A percentile compares a stretch with the other conserved stretches of the same genome.
Evolutionary conservation across 2,113 vertebrate species (phyloP).

Genomic region (Heterocephalus glaber): DNA sequence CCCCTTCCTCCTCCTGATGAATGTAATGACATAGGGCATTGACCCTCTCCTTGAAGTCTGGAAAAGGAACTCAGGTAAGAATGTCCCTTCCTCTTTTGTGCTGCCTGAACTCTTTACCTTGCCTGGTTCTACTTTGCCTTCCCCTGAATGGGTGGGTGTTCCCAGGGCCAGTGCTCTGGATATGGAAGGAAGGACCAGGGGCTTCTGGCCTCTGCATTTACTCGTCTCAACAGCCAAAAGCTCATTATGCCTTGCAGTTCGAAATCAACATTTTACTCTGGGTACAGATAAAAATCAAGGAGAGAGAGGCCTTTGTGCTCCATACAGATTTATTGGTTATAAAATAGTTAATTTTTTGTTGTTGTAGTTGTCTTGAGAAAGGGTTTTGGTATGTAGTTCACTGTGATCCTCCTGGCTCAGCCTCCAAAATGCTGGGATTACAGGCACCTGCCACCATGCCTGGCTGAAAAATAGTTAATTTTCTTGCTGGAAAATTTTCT

Average conservation of each 20-base stretch:
- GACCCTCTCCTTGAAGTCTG: not conserved
- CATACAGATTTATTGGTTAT: conserved; percentile 9
- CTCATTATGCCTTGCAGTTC: not conserved
- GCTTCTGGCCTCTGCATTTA: not conserved
- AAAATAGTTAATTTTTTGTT: not conserved
- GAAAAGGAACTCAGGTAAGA: not conserved
- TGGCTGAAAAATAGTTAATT: not conserved
- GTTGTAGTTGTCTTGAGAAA: not conserved
- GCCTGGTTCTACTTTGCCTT: not conserved
- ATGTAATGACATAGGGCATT: not conserved
- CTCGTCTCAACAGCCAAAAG: not conserved
- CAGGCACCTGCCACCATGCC: too few relatives aligned
- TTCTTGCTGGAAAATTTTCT: conserved; percentile 36
- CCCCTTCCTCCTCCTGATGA: not conserved
- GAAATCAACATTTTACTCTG: not conserved
- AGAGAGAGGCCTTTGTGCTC: conserved; percentile 31
- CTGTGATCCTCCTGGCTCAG: not conserved
- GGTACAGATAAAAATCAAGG: not conserved
- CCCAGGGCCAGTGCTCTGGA: not conserved
- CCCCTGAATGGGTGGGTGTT: not conserved
- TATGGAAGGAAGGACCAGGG: not conserved
- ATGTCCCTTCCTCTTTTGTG: not conserved
- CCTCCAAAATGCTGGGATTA: not conserved
- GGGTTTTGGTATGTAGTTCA: not conserved
- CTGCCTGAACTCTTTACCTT: not conserved